These are phyloP conservation scores for Timema podura DNA, from an alignment of 2,888 invertebrate genomes.

Conservation along the genomic window DNA sequence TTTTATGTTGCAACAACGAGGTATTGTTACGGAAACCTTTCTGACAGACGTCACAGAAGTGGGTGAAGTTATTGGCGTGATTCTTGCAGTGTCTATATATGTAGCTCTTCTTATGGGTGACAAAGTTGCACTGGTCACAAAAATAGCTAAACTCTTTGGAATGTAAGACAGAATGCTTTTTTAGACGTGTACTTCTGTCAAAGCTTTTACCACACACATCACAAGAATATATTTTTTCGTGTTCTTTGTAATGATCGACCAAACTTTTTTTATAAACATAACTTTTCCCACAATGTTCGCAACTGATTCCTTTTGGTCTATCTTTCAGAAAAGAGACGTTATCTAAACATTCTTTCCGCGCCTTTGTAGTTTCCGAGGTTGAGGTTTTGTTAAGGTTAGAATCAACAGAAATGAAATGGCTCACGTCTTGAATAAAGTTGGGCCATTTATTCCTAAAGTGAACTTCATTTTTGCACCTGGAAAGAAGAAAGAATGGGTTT, in stretches of 20 bases:
- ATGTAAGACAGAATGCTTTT: slow-evolving; percentile 40
- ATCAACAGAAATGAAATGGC: too few relatives aligned
- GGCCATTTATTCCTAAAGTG: slow-evolving; percentile 14
- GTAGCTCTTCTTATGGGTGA: slow-evolving; percentile 39
- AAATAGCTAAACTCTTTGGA: slow-evolving; percentile 36
- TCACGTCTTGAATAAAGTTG: too few relatives aligned
- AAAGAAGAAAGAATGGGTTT: slow-evolving; percentile 28
- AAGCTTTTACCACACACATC: slow-evolving; percentile 40
- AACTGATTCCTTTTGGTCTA: too few relatives aligned
- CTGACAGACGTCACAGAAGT: slow-evolving; percentile 38
- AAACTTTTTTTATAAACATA: slow-evolving; percentile 32
- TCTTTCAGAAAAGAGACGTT: too few relatives aligned
- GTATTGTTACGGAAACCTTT: slow-evolving; percentile 38
- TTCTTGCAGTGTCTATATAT: slow-evolving; percentile 38
- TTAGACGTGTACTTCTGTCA: slow-evolving; percentile 26
- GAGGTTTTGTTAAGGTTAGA: too few relatives aligned
- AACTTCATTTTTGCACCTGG: slow-evolving; percentile 27
- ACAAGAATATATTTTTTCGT: slow-evolving; percentile 30
- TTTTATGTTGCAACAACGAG: slow-evolving; percentile 39
- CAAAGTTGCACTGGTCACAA: slow-evolving; percentile 40
- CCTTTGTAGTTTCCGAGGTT: too few relatives aligned
- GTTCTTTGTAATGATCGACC: slow-evolving; percentile 21
- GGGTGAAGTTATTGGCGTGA: slow-evolving; percentile 38
- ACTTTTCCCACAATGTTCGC: slow-evolving; percentile 15
- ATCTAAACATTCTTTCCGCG: too few relatives aligned